phyloP scores from a whole-genome alignment of 2,888 invertebrate species.

The Pyrrhia umbra region DNA sequence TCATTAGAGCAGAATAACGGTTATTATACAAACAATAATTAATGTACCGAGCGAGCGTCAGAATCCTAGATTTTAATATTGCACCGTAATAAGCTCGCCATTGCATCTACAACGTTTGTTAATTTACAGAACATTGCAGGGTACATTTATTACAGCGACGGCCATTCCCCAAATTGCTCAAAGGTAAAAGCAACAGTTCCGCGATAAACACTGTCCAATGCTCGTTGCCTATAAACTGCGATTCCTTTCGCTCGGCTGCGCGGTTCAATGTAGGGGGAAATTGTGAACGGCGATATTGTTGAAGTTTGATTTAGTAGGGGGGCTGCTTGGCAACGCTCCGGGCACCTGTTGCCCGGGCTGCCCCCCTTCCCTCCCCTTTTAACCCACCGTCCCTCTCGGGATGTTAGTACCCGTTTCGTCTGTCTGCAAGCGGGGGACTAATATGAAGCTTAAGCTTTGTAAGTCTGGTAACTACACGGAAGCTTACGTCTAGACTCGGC shows the following conservation, averaged over 20 bases:
- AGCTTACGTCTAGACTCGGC: slow-evolving; percentile 61
- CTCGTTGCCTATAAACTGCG: slow-evolving; percentile 27
- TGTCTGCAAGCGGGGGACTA: slow-evolving; percentile 67
- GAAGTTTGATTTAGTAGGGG: slow-evolving; percentile 63
- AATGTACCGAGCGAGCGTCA: background rate
- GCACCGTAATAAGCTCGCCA: slow-evolving; percentile 26
- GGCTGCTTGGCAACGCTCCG: slow-evolving; percentile 66
- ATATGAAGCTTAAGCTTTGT: slow-evolving; percentile 71
- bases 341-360: slow-evolving; percentile 76
- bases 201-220: slow-evolving; percentile 36
- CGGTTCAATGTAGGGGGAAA: slow-evolving; percentile 52
- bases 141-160: slow-evolving; percentile 60
- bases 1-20: background rate
- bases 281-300: slow-evolving; percentile 46
- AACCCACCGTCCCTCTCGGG: slow-evolving; percentile 39
- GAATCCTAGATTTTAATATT: slow-evolving; percentile 37
- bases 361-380: slow-evolving; percentile 35
- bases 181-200: background rate
- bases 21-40: slow-evolving; percentile 7
- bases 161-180: slow-evolving; percentile 20
- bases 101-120: slow-evolving; percentile 50
- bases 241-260: slow-evolving; percentile 19
- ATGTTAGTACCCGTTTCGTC: slow-evolving; percentile 59
- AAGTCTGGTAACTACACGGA: slow-evolving; percentile 64
- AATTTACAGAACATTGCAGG: slow-evolving; percentile 64